Evolutionary conservation across 2,888 invertebrate species (phyloP), one percentile per base, ranked within the genome.

Genomic region (Pelosia muscerda): DNA sequence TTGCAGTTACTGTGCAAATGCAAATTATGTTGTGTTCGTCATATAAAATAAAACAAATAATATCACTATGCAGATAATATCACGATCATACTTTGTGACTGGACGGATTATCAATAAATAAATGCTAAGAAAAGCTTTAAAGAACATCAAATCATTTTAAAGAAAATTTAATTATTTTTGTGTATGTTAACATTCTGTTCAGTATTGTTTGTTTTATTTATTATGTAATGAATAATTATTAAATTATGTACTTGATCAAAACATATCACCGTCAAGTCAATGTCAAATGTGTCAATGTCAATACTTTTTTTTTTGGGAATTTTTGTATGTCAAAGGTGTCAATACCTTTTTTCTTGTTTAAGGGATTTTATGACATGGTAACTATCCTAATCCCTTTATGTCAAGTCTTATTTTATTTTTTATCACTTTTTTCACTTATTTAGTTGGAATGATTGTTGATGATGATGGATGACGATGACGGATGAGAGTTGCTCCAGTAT

Each of bases 11-110:
- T 49, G 19, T n/a, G 49, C 49, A 49, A 49, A 49, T 49, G n/a
- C n/a, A 49, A 13, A 34, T 34, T 10, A 34, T 49, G 49, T 38
- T 15, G 19, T 6, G 19, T 49, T n/a, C n/a, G 19, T n/a, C 49
- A n/a, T n/a, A 9, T 49, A 49, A 49, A n/a, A n/a, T n/a, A 49
- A 49, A 49, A n/a, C 49, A 49, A 42, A n/a, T 49, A 49, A 49
- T 49, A 42, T 42, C 42, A 42, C 1, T 6, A 42, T 19, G 42
- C 19, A 42, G 6, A 42, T 15, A 42, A 19, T 19, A 38, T 4
- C n/a, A n/a, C n/a, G n/a, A n/a, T n/a, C 13, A 38, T 15, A 15
- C 15, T 15, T 19, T 19, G 49, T 49, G 49, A 49, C n/a, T 49
- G n/a, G 49, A n/a, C n/a, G 4, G 49, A 49, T 42, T 19, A 15